phyloP scores from a whole-genome alignment of 2,113 vertebrate genomes.

The Calidris pugnax region DNA sequence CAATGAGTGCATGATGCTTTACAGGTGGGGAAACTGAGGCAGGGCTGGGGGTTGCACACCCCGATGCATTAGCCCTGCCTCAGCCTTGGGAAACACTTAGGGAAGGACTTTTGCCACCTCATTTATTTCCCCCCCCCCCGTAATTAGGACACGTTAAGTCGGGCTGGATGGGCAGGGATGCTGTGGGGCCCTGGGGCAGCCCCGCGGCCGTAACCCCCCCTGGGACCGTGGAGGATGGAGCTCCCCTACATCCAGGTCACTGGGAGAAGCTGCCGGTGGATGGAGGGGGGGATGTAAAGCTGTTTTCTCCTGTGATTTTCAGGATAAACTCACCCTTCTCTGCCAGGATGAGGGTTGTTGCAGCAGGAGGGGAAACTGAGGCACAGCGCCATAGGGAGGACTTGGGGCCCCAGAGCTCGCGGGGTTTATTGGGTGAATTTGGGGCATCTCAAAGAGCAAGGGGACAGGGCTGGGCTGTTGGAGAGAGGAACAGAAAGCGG shows the following conservation, averaged over 20 bases:
- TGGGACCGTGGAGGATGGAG: neutral
- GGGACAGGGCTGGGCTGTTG: neutral
- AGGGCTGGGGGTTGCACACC: fast-evolving
- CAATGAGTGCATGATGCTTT: fast-evolving
- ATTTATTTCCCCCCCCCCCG: neutral
- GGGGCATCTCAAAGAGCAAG: neutral
- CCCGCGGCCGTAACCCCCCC: fast-evolving
- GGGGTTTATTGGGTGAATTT: neutral
- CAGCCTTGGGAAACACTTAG: fast-evolving
- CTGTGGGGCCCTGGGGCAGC: neutral
- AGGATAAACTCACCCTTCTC: neutral
- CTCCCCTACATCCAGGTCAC: neutral
- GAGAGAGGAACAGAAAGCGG: neutral
- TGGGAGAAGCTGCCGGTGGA: neutral
- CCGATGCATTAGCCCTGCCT: fast-evolving
- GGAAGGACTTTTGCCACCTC: neutral
- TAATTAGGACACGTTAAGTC: neutral
- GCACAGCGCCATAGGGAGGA: fast-evolving
- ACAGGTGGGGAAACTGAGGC: neutral
- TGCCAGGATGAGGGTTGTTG: neutral
- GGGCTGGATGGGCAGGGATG: neutral
- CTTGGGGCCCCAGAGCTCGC: fast-evolving
- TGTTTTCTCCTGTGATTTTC: fast-evolving
- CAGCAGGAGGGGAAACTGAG: neutral
- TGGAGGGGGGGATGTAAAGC: fast-evolving